Percentiles rank a stretch among this genome's conserved stretches.
These are phyloP conservation scores for Amblyopsis rosae DNA, from an alignment of 2,113 vertebrate species.

Conservation along the genomic window DNA sequence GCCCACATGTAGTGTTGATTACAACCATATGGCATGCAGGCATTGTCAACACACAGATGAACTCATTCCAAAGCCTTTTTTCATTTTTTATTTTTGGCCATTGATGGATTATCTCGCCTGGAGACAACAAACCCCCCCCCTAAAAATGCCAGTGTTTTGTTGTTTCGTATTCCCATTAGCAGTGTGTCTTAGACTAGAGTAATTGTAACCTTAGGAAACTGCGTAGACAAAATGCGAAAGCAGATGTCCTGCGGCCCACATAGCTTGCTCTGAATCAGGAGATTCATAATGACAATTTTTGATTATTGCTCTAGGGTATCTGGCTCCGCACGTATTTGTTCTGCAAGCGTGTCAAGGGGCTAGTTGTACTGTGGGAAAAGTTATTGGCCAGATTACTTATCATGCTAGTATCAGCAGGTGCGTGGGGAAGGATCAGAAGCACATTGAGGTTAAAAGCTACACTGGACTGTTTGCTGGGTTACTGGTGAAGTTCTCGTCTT, in stretches of 20 bases:
- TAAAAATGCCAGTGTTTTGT: conserved; percentile 55
- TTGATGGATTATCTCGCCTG: conserved; percentile 64
- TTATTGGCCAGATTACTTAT: conserved; percentile 1
- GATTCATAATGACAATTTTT: conserved; percentile 36
- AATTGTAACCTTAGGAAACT: conserved; percentile 39
- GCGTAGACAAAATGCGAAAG: conserved; percentile 37
- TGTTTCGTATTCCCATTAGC: conserved; percentile 42
- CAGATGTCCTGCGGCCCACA: conserved; percentile 31
- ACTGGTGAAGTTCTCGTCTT: no score
- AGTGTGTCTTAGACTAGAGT: conserved; percentile 37
- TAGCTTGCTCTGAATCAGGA: conserved; percentile 36
- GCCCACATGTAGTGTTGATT: conserved; percentile 64
- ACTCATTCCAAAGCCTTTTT: conserved; percentile 53
- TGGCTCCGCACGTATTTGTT: conserved; percentile 17
- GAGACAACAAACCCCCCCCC: conserved; percentile 34
- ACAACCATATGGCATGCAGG: conserved; percentile 56
- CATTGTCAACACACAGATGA: conserved; percentile 64
- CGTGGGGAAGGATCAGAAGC: not conserved
- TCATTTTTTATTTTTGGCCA: conserved; percentile 29
- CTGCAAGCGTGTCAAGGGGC: conserved; percentile 15
- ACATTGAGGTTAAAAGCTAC: not conserved
- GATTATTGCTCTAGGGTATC: conserved; percentile 29
- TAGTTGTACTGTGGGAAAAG: conserved; percentile 5
- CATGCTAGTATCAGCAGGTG: not conserved
- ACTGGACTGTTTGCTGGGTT: not conserved